Percentiles rank a stretch among this genome's conserved stretches.
These are phyloP conservation scores for Thymelicus acteon DNA, from an alignment of 2,888 invertebrate species.

Conservation along the genomic window DNA sequence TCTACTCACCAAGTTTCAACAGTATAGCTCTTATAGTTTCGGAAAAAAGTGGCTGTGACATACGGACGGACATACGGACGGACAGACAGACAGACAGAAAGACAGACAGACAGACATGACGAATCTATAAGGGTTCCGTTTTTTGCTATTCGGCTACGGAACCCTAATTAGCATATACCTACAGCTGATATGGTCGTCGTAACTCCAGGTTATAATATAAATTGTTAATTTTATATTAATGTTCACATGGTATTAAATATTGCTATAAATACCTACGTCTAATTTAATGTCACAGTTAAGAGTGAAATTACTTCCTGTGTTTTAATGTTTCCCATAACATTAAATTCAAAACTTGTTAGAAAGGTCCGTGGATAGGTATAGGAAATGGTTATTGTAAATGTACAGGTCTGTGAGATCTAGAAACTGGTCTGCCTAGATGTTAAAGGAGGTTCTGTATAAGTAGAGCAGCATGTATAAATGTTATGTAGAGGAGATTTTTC, in stretches of 20 bases:
- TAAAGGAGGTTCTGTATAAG: slow-evolving; percentile 52
- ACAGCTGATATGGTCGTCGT: too few species aligned
- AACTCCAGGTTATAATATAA: too few species aligned
- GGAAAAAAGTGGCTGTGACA: too few species aligned
- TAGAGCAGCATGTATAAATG: slow-evolving; percentile 55
- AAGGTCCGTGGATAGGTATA: slow-evolving; percentile 23
- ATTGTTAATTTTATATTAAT: too few species aligned
- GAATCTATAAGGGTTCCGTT: too few species aligned
- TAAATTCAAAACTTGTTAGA: slow-evolving; percentile 28
- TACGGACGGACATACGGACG: too few species aligned
- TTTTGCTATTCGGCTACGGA: too few species aligned
- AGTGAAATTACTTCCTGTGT: slow-evolving; percentile 23
- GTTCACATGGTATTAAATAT: neutral
- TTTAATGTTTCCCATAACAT: slow-evolving; percentile 8
- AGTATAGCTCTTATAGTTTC: too few species aligned
- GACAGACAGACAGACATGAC: too few species aligned
- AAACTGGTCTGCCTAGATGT: slow-evolving; percentile 58
- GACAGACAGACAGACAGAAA: too few species aligned
- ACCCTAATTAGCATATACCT: too few species aligned
- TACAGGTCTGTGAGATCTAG: slow-evolving; percentile 46
- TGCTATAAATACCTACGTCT: neutral
- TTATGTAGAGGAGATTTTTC: neutral
- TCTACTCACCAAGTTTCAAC: too few species aligned
- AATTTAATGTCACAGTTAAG: slow-evolving; percentile 13
- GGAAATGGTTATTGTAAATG: slow-evolving; percentile 43